Base-by-base conservation (phyloP, 2,888 invertebrate genomes). In the Anoncus sp. region DNA sequence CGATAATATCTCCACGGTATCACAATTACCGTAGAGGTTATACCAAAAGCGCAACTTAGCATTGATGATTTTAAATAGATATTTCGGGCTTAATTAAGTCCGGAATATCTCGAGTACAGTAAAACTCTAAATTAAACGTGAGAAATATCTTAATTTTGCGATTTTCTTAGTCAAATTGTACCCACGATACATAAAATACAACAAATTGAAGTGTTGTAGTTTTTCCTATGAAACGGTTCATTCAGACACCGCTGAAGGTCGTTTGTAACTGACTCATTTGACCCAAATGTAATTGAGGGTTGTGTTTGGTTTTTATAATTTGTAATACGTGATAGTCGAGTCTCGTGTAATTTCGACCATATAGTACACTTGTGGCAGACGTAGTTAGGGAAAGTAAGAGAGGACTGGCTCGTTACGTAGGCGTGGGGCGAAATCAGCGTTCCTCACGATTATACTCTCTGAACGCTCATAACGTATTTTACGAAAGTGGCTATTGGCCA, bases 401-500 rank as follows among this genome's bases (percentile, higher is more conserved):
- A 18, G 55, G 40, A 24, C 69, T 40, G 18, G 20, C 51, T 65
- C 45, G 38, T 47, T 62, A 47, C n/a, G 59, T 66, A 59, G 20
- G 18, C 22, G 45, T 63, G 3, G 20, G 22, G 20, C 40, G 62
- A 60, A 67, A 62, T 67, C 49, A 75, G 51, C 62, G 62, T 66
- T 51, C 47, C 20, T 63, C 66, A 53, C 67, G 55, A 75, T 78
- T 71, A 43, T 43, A 62, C 60, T 71, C 66, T 18, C 43, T 27
- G n/a, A 57, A 62, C 55, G 49, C 55, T 78, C 71, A 69, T 63
- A 67, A 72, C 67, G 63, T 75, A 67, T 78, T 72, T 63, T 40
- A 71, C 20, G 62, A 71, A 59, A 79, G 63, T 67, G 57, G 72
- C 59, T 67, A 72, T 75, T 67, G 62, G 62, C 66, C 67, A 60